Evolutionary conservation across 2,888 invertebrate species (phyloP).

Genomic region (Brachylomia viminalis): DNA sequence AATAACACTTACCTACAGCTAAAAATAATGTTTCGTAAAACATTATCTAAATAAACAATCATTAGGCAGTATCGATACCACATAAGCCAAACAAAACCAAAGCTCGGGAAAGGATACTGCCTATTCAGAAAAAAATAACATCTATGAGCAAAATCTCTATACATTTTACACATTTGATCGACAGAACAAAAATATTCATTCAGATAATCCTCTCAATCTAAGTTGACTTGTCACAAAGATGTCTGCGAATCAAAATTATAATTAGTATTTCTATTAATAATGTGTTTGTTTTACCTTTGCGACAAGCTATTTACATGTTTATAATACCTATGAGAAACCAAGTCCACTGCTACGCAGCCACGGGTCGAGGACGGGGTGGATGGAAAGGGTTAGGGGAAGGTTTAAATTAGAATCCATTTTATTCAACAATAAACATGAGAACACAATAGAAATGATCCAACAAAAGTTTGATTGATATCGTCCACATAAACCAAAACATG

Average conservation of each 20-base stretch:
- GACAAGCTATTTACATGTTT: slow-evolving; percentile 86
- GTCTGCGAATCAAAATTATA: slow-evolving; percentile 71
- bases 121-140: slow-evolving; percentile 86
- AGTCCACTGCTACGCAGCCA: slow-evolving; percentile 90
- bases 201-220: slow-evolving; percentile 79
- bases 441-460: slow-evolving; percentile 39
- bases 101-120: slow-evolving; percentile 85
- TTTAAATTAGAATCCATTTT: slow-evolving; percentile 52
- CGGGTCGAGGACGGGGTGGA: slow-evolving; percentile 67
- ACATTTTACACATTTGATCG: slow-evolving; percentile 86
- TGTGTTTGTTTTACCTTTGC: slow-evolving; percentile 85
- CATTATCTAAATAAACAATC: slow-evolving; percentile 83
- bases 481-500: slow-evolving; percentile 37
- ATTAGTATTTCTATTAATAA: slow-evolving; percentile 73
- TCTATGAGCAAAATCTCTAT: slow-evolving; percentile 88
- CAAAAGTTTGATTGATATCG: slow-evolving; percentile 32
- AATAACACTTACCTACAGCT: slow-evolving; percentile 90
- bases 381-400: slow-evolving; percentile 48
- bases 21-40: slow-evolving; percentile 84
- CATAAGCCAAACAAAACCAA: slow-evolving; percentile 60
- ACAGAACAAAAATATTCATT: slow-evolving; percentile 76
- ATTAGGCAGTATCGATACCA: slow-evolving; percentile 87
- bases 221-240: slow-evolving; percentile 86
- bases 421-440: slow-evolving; percentile 45
- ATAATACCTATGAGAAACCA: slow-evolving; percentile 89